phyloP scores from a whole-genome alignment of 2,888 invertebrate genomes.

The Belgica antarctica region DNA sequence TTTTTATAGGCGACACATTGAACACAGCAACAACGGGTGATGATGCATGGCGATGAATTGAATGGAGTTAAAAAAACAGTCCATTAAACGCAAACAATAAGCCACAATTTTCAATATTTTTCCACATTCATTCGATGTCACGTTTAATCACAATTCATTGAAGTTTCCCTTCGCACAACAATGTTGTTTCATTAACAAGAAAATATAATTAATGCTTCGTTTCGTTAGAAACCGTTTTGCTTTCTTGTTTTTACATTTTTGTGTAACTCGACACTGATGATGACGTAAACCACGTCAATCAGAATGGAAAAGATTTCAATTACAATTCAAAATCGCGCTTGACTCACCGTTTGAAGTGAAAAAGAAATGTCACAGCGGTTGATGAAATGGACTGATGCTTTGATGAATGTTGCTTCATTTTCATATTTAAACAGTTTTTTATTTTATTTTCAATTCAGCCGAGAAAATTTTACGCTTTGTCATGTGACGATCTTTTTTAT shows the following conservation, averaged over 20 bases:
- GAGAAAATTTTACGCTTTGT: not conserved
- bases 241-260: conserved; percentile 9
- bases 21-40: not conserved
- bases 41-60: conserved; percentile 20
- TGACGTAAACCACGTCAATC: conserved; percentile 40
- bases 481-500: not conserved
- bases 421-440: not conserved
- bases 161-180: not conserved
- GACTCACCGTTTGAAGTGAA: conserved; percentile 17
- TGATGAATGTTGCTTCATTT: conserved; percentile 14
- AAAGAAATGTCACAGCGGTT: conserved; percentile 1
- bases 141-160: conserved; percentile 3
- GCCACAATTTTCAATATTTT: conserved; percentile 25
- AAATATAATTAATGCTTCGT: not conserved
- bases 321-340: not conserved
- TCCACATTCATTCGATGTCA: conserved; percentile 24
- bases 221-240: not conserved
- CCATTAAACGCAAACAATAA: conserved; percentile 21
- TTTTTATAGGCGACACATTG: conserved; percentile 10
- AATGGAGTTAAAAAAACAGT: not conserved
- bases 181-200: conserved; percentile 10
- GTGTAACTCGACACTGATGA: conserved; percentile 39
- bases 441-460: not conserved
- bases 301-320: conserved; percentile 32
- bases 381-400: conserved; percentile 21